These are phyloP conservation scores for Xylota segnis DNA, from an alignment of 2,888 invertebrate species.

Conservation along the genomic window DNA sequence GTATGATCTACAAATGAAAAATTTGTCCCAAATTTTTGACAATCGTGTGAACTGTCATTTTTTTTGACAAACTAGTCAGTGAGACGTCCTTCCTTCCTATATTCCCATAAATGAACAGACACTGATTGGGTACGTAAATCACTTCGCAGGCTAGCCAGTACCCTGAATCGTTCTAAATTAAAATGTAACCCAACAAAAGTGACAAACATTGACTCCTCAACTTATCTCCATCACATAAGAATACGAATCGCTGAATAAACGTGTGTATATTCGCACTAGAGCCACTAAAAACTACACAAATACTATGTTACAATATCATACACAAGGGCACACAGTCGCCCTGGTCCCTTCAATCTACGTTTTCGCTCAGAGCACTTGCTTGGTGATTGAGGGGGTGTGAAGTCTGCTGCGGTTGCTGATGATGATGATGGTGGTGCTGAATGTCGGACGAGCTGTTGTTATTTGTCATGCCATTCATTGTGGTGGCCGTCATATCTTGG, in stretches of 20 bases:
- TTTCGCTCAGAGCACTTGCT: slow-evolving; percentile 73
- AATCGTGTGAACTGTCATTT: too few relatives aligned
- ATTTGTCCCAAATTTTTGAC: too few relatives aligned
- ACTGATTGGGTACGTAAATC: too few relatives aligned
- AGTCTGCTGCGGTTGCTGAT: slow-evolving; percentile 66
- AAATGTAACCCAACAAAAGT: too few relatives aligned
- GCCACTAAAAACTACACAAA: slow-evolving; percentile 29
- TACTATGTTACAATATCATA: slow-evolving; percentile 70
- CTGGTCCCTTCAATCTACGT: slow-evolving; percentile 45
- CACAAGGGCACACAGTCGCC: slow-evolving; percentile 21
- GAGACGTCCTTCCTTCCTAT: too few relatives aligned
- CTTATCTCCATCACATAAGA: slow-evolving; percentile 16
- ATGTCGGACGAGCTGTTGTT: slow-evolving; percentile 69
- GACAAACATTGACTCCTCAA: background rate
- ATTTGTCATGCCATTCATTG: slow-evolving; percentile 82
- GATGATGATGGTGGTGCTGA: slow-evolving; percentile 69
- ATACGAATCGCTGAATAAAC: slow-evolving; percentile 33
- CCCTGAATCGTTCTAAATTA: too few relatives aligned
- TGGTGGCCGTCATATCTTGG: slow-evolving; percentile 84
- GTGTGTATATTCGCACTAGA: slow-evolving; percentile 16
- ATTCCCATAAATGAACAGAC: too few relatives aligned
- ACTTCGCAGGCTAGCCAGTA: too few relatives aligned
- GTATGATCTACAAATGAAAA: too few relatives aligned
- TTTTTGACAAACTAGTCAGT: too few relatives aligned
- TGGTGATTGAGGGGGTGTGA: slow-evolving; percentile 77